These are phyloP conservation scores for Atta texana DNA, from an alignment of 1,140 invertebrate species.

Conservation along the genomic window DNA sequence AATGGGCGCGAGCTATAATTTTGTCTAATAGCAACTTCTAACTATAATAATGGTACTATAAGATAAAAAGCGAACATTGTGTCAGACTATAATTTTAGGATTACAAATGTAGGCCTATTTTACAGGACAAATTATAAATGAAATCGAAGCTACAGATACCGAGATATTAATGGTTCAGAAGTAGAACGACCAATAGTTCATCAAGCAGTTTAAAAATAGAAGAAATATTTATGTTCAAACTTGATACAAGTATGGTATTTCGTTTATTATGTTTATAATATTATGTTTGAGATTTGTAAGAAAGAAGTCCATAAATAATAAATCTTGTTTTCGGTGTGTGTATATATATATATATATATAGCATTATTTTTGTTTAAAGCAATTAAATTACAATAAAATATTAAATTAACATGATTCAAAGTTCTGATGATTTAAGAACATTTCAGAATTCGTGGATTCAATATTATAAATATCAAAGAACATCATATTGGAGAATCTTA, in stretches of 20 bases:
- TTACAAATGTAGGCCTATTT: slow-evolving; percentile 1
- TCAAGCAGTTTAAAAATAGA: neutral
- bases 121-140: slow-evolving; percentile 37
- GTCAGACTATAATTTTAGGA: slow-evolving; percentile 45
- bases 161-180: neutral
- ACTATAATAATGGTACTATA: slow-evolving; percentile 36
- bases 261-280: too few relatives aligned
- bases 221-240: neutral
- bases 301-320: neutral
- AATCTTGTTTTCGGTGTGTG: neutral
- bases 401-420: neutral
- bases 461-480: neutral
- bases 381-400: neutral
- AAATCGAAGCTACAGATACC: neutral
- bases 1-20: slow-evolving; percentile 7
- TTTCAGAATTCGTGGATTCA: neutral
- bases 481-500: neutral
- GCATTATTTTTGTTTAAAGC: neutral
- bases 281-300: neutral
- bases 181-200: neutral
- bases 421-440: neutral
- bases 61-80: slow-evolving; percentile 34
- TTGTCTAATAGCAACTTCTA: slow-evolving; percentile 6
- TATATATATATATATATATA: too few relatives aligned
- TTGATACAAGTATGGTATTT: neutral